Percentiles rank a stretch among this genome's conserved stretches.
These are phyloP conservation scores for Listronotus oregonensis DNA, from an alignment of 1,140 invertebrate species.

Conservation along the genomic window DNA sequence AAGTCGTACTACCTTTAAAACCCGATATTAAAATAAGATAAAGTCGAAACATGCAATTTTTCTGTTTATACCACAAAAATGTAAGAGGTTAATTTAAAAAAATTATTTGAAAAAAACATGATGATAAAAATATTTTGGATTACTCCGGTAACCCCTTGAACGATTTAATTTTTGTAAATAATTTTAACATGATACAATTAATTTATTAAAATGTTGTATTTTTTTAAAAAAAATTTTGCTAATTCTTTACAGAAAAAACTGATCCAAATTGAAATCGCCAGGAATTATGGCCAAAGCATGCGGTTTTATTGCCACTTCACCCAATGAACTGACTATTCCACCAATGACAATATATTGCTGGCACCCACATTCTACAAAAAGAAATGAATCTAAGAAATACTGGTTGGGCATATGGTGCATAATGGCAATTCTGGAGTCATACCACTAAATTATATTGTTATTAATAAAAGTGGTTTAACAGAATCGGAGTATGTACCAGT, in stretches of 20 bases:
- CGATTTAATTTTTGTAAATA: too few species aligned
- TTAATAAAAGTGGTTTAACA: slow-evolving; percentile 38
- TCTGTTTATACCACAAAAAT: too few species aligned
- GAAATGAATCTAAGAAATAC: slow-evolving; percentile 64
- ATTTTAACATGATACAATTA: too few species aligned
- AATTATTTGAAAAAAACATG: too few species aligned
- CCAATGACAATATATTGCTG: slow-evolving; percentile 77
- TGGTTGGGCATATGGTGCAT: slow-evolving; percentile 75
- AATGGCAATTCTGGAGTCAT: slow-evolving; percentile 74
- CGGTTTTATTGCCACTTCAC: slow-evolving; percentile 73
- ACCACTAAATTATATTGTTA: slow-evolving; percentile 78
- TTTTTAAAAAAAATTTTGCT: too few species aligned
- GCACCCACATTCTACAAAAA: slow-evolving; percentile 83
- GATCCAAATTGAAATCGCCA: slow-evolving; percentile 75
- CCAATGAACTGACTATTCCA: slow-evolving; percentile 78
- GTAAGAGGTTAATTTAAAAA: too few species aligned
- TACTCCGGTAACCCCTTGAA: too few species aligned
- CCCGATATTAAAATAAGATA: too few species aligned
- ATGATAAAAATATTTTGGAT: too few species aligned
- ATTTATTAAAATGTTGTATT: too few species aligned
- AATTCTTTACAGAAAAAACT: slow-evolving; percentile 62
- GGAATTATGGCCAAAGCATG: slow-evolving; percentile 73
- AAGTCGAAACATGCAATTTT: too few species aligned
- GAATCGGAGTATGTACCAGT: slow-evolving; percentile 19
- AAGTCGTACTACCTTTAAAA: too few species aligned